Evolutionary conservation across 2,888 invertebrate species (phyloP).

Genomic region (Trichopria drosophilae): DNA sequence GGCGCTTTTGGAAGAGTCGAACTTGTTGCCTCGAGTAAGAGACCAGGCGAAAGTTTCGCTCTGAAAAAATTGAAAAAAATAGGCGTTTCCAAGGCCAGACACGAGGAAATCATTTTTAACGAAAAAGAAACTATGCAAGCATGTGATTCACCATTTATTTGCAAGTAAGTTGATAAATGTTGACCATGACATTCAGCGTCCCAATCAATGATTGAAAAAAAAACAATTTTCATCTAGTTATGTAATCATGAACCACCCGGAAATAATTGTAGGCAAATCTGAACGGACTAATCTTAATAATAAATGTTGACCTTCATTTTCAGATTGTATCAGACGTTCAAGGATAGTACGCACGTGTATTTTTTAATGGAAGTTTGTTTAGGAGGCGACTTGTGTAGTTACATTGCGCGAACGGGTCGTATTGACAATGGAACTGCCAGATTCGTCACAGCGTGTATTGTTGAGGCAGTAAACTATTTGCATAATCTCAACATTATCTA

Average conservation of each 20-base stretch:
- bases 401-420: slow-evolving; percentile 75
- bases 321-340: slow-evolving; percentile 85
- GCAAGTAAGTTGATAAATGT: slow-evolving; percentile 66
- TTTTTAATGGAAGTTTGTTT: slow-evolving; percentile 92
- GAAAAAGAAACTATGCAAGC: slow-evolving; percentile 69
- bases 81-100: slow-evolving; percentile 65
- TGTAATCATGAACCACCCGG: too few species aligned
- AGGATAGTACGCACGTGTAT: slow-evolving; percentile 87
- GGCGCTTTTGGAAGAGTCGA: slow-evolving; percentile 92
- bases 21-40: slow-evolving; percentile 58
- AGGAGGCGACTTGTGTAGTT: slow-evolving; percentile 92
- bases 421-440: slow-evolving; percentile 80
- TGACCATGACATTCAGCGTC: too few species aligned
- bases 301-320: too few species aligned
- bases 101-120: slow-evolving; percentile 67
- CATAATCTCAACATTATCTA: slow-evolving; percentile 82
- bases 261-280: too few species aligned
- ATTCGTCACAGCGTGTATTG: slow-evolving; percentile 86
- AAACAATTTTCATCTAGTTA: too few species aligned
- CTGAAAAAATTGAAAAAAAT: slow-evolving; percentile 69
- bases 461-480: slow-evolving; percentile 87
- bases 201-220: too few species aligned
- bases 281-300: too few species aligned
- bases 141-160: slow-evolving; percentile 71
- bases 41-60: slow-evolving; percentile 60